Base-by-base conservation (phyloP, 2,888 invertebrate species). In the Volucella inflata region DNA sequence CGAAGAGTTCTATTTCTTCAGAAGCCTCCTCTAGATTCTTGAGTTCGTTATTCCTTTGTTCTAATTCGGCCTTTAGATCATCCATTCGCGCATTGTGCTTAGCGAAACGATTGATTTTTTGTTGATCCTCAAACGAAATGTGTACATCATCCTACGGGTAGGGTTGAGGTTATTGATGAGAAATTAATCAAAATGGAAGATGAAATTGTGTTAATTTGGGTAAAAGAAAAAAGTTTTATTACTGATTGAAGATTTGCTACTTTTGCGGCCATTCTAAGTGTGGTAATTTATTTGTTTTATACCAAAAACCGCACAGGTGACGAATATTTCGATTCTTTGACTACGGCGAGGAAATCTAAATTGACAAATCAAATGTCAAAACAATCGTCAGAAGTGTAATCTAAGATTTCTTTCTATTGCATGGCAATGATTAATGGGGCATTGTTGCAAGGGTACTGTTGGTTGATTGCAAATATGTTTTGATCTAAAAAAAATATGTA, bases 101-200 rank as follows among this genome's bases (percentile, higher is more conserved):
- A 0, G 99, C 99, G 93, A 99, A 99, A 91, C 95, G 96, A 92
- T 99, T 99, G 87, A 99, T 99, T 93, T 97, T 98, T 90, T 97
- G 97, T 92, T 99, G 99, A 93, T 99, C 99, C 92, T 98, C 98
- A 90, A 94, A 97, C 0, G 98, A 97, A 89, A 99, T 98, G 91
- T 98, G 97, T 80, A 98, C 97, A 93, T 98, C 98, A 90, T 98
- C 97, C 89, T 92, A 87, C 62, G 21, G 9, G 40, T 48, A 10
- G 42, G 40, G 53, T 50, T 67, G 40, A 77, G 83, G 72, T 87
- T 84, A 87, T 42, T 12, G 9, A 11, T 42, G 8, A 38, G 10
- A 42, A 44, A 67, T 14, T 16, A 12, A 3, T n/a, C 9, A 12
- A 48, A 75, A 21, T 40, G 4, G 11, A 14, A 12, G 0, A 51